Evolutionary conservation across 1,140 invertebrate species (phyloP).

Genomic region (Apis mellifera): Amel_HAv3.1 CM009937.2:9816001-9816500

Average conservation of each 20-base stretch:
- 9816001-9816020: constrained; percentile 33
- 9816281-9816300: not conserved
- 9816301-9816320: too few relatives aligned
- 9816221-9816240: constrained; percentile 28
- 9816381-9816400: too few relatives aligned
- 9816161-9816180: constrained; percentile 45
- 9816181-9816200: constrained; percentile 47
- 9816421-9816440: too few relatives aligned
- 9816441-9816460: too few relatives aligned
- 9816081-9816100: constrained; percentile 53
- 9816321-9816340: not conserved
- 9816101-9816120: constrained; percentile 59
- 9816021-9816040: constrained; percentile 21
- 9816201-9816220: constrained; percentile 42
- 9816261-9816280: not conserved
- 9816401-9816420: too few relatives aligned
- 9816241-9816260: not conserved
- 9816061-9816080: constrained; percentile 42
- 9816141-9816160: constrained; percentile 56
- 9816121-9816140: constrained; percentile 58
- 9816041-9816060: constrained; percentile 21
- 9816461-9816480: too few relatives aligned
- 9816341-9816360: too few relatives aligned
- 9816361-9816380: too few relatives aligned
- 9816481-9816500: too few relatives aligned